A percentile compares a stretch with the other conserved stretches of the same genome.
phyloP scores from a whole-genome alignment of 2,113 vertebrate species.

The Podarcis raffonei region DNA sequence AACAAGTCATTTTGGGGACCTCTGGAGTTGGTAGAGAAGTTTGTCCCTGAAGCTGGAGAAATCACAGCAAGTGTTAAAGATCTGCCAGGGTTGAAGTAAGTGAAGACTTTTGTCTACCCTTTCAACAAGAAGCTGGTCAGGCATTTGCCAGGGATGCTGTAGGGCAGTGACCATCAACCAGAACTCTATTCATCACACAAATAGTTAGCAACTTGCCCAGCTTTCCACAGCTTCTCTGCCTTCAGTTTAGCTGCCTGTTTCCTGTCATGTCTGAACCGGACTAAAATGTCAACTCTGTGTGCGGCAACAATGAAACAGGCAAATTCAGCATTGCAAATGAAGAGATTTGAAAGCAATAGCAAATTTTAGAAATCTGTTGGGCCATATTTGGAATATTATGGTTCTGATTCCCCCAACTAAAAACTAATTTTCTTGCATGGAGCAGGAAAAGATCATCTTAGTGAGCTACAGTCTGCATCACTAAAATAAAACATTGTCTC shows the following conservation, averaged over 20 bases:
- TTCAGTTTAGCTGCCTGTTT: background rate
- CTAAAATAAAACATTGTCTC: background rate
- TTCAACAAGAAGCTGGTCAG: background rate
- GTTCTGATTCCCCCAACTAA: background rate
- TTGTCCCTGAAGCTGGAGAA: constrained; percentile 95
- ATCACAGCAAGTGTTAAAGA: constrained; percentile 98
- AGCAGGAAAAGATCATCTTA: background rate
- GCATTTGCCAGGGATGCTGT: background rate
- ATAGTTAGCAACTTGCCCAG: background rate
- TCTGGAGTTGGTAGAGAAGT: constrained; percentile 95
- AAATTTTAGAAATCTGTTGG: background rate
- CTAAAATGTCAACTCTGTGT: background rate
- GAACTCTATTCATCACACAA: background rate
- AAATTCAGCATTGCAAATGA: background rate
- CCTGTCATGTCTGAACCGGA: background rate
- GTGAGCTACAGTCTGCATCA: background rate
- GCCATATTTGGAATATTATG: background rate
- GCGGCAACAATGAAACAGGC: background rate
- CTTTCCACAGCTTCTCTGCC: background rate
- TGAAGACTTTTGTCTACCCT: constrained; percentile 25
- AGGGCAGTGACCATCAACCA: background rate
- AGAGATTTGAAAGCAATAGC: background rate
- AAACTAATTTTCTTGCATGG: background rate
- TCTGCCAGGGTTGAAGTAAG: constrained; percentile 96
- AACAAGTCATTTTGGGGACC: constrained; percentile 99